A percentile compares a stretch with the other conserved stretches of the same genome.
Evolutionary conservation across 2,888 invertebrate species (phyloP).

Genomic region (Myathropa florea): DNA sequence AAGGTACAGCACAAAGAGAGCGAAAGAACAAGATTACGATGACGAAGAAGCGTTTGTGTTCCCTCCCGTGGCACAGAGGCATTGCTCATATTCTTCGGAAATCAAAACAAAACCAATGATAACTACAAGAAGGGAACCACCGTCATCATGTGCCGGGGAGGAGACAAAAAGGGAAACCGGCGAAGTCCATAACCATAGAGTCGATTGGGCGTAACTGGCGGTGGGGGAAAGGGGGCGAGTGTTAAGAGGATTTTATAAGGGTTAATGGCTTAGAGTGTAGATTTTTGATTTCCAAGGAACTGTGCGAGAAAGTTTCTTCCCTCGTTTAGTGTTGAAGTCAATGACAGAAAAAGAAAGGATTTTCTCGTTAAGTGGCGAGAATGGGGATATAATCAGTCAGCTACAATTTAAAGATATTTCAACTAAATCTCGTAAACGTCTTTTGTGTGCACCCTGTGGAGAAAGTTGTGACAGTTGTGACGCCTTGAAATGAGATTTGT

Average conservation of each 20-base stretch:
- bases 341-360: neutral
- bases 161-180: neutral
- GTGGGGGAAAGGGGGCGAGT: slow-evolving; percentile 10
- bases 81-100: slow-evolving; percentile 9
- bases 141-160: neutral
- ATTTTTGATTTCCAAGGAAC: neutral
- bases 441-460: neutral
- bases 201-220: slow-evolving; percentile 12
- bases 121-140: slow-evolving; percentile 7
- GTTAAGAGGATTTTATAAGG: slow-evolving; percentile 20
- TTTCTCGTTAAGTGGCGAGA: neutral
- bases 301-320: neutral
- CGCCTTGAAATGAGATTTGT: neutral
- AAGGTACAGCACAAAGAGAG: neutral
- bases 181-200: neutral
- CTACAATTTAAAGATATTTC: neutral
- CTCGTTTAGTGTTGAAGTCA: neutral
- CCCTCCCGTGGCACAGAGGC: neutral
- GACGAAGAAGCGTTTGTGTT: slow-evolving; percentile 13
- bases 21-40: neutral
- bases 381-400: neutral
- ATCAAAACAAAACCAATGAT: slow-evolving; percentile 52
- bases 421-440: no score
- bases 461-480: neutral
- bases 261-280: slow-evolving; percentile 39